Base-by-base conservation (phyloP, 2,797 vertebrate species). In the Florisuga fusca region DNA sequence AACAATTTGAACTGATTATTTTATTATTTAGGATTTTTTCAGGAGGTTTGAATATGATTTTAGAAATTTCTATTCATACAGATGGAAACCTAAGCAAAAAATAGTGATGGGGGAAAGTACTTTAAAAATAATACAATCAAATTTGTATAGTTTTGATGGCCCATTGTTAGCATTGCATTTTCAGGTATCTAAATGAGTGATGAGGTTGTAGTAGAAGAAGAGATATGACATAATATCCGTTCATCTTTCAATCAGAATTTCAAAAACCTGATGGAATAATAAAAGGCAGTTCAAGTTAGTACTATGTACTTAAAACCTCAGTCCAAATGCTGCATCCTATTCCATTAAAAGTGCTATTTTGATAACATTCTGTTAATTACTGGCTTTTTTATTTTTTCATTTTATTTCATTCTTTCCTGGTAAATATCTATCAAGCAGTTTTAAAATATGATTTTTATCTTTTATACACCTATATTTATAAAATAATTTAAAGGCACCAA, bases 351-450 rank as follows among this genome's bases (percentile, higher is more conserved):
- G 0, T 9, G 6, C 18, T 80, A 41, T 76, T 36, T 48, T 17
- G 12, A 15, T 71, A 80, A 66, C 21, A 71, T 43, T 75, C 62
- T 95, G 50, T 26, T 45, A 87, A 15, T 74, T 67, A 67, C 23
- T 67, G 48, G 11, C 15, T 54, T 89, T 77, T 58, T 51, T 17
- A 1, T 84, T 46, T 29, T 59, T 67, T 10, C 3, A 58, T 81
- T 92, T 93, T 92, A 91, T 77, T 89, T 62, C 50, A 63, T 38
- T 15, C 23, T 93, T 96, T 79, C 43, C 66, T 79, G n/a, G 59
- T 33, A 72, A 78, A 71, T 75, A 72, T 3, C 12, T 36, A 48
- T 55, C 20, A 78, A 33, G 11, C 48, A 26, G 36, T 61, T 83
- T 71, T 22, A 58, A 82, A 71, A 73, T 86, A 68, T n/a, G 5